Evolutionary conservation across 2,888 invertebrate species (phyloP).

Genomic region (Tipula unca): DNA sequence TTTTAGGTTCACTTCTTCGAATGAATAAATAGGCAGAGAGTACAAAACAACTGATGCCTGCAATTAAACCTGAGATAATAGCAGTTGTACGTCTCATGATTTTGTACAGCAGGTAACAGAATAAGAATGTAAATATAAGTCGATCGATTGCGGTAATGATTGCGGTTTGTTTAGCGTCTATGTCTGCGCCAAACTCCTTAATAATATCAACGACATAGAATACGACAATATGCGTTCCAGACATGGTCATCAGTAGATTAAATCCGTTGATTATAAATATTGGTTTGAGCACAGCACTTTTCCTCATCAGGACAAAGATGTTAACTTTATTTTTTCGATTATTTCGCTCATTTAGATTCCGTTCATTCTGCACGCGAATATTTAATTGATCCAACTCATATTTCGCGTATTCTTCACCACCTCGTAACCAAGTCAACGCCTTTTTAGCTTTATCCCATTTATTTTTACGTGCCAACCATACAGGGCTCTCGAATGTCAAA

Average conservation of each 20-base stretch:
- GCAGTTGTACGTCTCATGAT: conserved; percentile 58
- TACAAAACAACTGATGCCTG: conserved; percentile 53
- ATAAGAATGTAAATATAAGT: conserved; percentile 53
- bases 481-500: conserved; percentile 63
- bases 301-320: conserved; percentile 47
- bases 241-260: conserved; percentile 61
- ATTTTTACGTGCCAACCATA: conserved; percentile 59
- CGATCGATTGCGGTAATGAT: conserved; percentile 61
- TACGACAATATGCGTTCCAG: conserved; percentile 52
- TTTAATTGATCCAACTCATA: conserved; percentile 54
- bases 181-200: conserved; percentile 45
- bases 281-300: conserved; percentile 60
- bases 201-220: conserved; percentile 55
- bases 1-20: conserved; percentile 32
- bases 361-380: conserved; percentile 51
- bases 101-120: conserved; percentile 55
- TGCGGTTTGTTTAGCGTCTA: conserved; percentile 49
- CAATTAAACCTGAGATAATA: conserved; percentile 57
- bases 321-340: conserved; percentile 28
- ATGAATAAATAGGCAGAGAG: conserved; percentile 47
- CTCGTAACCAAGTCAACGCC: conserved; percentile 53
- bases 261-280: conserved; percentile 63
- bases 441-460: conserved; percentile 45
- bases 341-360: conserved; percentile 42
- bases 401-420: conserved; percentile 49